A percentile compares a stretch with the other conserved stretches of the same genome.
Conservation (phyloP, 2,113 vertebrate genomes). For the Chlamydotis undulata region DNA sequence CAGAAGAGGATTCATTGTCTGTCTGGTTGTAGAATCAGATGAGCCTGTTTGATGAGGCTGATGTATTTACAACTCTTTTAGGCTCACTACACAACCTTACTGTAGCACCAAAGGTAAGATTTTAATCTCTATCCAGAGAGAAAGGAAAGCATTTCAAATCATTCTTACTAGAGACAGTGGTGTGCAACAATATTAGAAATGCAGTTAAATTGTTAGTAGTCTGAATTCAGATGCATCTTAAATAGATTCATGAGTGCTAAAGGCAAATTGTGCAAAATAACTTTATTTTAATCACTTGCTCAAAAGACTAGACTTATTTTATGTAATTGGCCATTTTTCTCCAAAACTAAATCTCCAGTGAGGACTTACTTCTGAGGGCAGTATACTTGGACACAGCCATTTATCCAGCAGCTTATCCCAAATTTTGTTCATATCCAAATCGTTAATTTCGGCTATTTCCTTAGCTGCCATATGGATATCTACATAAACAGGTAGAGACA, state of each 20-base stretch:
- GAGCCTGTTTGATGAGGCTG: not conserved
- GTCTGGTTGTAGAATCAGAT: not conserved
- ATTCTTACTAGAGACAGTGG: not conserved
- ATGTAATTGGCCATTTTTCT: not conserved
- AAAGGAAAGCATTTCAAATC: not conserved
- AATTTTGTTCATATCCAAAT: constrained; percentile 87
- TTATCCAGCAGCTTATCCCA: constrained; percentile 88
- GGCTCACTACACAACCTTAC: not conserved
- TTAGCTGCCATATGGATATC: constrained; percentile 88
- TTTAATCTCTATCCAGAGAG: not conserved
- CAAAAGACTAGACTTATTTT: not conserved
- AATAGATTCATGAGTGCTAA: not conserved
- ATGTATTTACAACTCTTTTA: not conserved
- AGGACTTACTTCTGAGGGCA: constrained; percentile 76
- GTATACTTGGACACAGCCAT: constrained; percentile 86
- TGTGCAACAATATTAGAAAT: not conserved
- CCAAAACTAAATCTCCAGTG: not conserved
- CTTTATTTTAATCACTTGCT: too few species aligned
- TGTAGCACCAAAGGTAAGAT: not conserved
- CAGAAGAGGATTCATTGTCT: not conserved
- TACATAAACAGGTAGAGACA: constrained; percentile 32
- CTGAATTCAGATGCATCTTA: not conserved
- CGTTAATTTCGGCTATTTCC: constrained; percentile 89
- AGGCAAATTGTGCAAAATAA: not conserved
- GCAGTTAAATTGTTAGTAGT: not conserved